Evolutionary conservation across 2,113 vertebrate genomes (phyloP), one percentile per base, ranked within the genome.

Genomic region (Pardalotus punctatus): DNA sequence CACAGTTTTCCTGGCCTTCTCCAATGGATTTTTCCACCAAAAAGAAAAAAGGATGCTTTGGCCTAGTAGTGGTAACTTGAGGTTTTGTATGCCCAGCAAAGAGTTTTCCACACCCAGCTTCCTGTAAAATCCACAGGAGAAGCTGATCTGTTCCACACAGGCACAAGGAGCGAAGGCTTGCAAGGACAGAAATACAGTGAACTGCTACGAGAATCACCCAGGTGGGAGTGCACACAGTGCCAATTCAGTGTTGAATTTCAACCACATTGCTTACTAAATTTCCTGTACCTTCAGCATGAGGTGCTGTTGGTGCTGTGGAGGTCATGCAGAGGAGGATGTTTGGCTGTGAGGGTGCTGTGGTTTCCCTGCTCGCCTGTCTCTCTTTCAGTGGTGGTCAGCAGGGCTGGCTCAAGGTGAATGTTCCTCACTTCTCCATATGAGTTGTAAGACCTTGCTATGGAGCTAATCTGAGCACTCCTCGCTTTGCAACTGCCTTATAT

Each of bases 1-100:
- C 86, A 81, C 17, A 15, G 61, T 73, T 94, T 97, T 96, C 66
- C 79, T 95, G 94, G 79, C 81, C 62, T 54, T 82, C 29, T 42
- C 33, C 0, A 6, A 17, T 85, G 87, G 64, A 80, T 90, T 95
- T 96, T 95, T 94, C 79, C 76, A 90, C 10, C 8, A 67, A 58
- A 73, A 61, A 42, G 13, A 36, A 74, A 48, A 70, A 62, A 50
- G 10, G n/a, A 69, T 51, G 21, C 54, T 82, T 93, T 92, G 85
- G 74, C 84, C 82, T 65, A 35, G 21, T 12, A 88, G 54, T 1
- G 0, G 73, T 93, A 74, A 89, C 65, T 82, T 53, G 61, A 79
- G 40, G 87, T 48, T 89, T 53, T 65, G 23, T 53, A 17, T 76
- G 84, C 33, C 86, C 54, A 11, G 65, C 53, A 87, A 88, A 76